Evolutionary conservation across 2,888 invertebrate genomes (phyloP).

Genomic region (Apamea monoglypha): DNA sequence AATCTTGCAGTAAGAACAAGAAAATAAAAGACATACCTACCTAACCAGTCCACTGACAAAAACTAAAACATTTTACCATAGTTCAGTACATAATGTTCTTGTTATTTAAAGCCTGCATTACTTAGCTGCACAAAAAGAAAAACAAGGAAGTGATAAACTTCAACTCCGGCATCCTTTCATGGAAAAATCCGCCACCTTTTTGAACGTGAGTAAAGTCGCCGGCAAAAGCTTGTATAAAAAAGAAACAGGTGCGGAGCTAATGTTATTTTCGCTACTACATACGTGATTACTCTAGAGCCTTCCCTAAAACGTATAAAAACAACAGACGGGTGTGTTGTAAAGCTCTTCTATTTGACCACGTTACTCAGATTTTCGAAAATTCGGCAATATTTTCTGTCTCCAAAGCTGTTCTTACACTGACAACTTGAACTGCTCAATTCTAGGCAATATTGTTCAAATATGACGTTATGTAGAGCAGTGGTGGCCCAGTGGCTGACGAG

Average conservation of each 20-base stretch:
- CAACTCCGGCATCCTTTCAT: slow-evolving; percentile 15
- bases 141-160: slow-evolving; percentile 18
- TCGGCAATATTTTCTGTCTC: neutral
- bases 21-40: neutral
- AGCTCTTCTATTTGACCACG: slow-evolving; percentile 6
- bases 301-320: slow-evolving; percentile 48
- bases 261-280: slow-evolving; percentile 56
- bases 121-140: slow-evolving; percentile 26
- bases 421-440: neutral
- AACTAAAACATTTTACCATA: neutral
- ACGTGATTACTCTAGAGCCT: slow-evolving; percentile 47
- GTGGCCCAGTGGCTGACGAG: too few species aligned
- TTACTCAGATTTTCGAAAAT: slow-evolving; percentile 28
- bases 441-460: neutral
- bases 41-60: neutral
- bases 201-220: slow-evolving; percentile 32
- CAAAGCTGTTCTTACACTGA: neutral
- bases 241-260: slow-evolving; percentile 50
- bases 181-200: slow-evolving; percentile 35
- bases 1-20: neutral
- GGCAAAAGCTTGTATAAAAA: slow-evolving; percentile 41
- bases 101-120: slow-evolving; percentile 24
- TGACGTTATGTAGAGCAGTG: neutral
- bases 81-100: neutral
- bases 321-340: slow-evolving; percentile 18